phyloP scores from a whole-genome alignment of 2,113 vertebrate species.

The Rattus rattus region DNA sequence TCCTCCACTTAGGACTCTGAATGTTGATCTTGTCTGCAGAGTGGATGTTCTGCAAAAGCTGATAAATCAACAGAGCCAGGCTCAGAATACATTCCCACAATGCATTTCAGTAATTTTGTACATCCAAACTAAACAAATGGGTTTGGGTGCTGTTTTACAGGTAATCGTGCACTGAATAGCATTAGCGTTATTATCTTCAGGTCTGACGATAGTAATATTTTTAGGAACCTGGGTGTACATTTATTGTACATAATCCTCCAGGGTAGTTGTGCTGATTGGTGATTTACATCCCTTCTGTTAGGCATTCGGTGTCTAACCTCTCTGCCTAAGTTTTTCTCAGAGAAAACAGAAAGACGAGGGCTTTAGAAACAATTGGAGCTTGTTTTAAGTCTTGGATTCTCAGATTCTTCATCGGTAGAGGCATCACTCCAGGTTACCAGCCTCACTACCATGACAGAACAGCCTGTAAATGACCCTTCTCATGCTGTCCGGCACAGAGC shows the following conservation, averaged over 20 bases:
- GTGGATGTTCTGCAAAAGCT: not conserved
- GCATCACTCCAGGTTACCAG: not conserved
- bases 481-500: not conserved
- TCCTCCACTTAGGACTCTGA: not conserved
- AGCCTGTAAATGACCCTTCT: not conserved
- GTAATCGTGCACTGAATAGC: not conserved
- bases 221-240: not conserved
- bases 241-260: not conserved
- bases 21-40: not conserved
- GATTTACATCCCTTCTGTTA: not conserved
- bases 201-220: not conserved
- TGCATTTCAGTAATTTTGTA: not conserved
- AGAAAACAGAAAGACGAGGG: not conserved
- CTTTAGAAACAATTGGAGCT: constrained; percentile 3
- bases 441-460: not conserved
- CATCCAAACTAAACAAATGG: not conserved
- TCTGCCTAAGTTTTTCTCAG: not conserved
- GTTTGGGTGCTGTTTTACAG: not conserved
- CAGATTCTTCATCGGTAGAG: not conserved
- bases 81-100: not conserved
- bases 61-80: not conserved
- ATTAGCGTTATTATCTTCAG: constrained; percentile 9
- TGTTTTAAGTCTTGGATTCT: not conserved
- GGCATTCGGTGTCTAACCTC: not conserved
- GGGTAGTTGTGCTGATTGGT: not conserved